A percentile compares a stretch with the other conserved stretches of the same genome.
phyloP scores from a whole-genome alignment of 2,888 invertebrate species.

The Drosophila rubida region DNA sequence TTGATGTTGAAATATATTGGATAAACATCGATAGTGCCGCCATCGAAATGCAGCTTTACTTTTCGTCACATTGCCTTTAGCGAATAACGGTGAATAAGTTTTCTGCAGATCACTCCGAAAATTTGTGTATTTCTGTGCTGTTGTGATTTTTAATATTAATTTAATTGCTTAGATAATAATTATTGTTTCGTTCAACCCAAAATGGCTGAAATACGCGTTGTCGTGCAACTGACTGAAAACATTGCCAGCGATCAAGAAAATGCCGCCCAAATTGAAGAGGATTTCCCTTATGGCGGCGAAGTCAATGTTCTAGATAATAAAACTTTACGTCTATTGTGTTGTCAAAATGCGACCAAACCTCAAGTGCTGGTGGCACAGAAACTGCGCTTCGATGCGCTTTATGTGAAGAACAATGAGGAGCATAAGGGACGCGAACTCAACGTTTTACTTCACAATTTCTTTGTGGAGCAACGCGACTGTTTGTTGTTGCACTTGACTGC shows the following conservation, averaged over 20 bases:
- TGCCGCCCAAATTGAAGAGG: background rate
- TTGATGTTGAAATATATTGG: too few relatives aligned
- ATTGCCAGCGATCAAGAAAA: background rate
- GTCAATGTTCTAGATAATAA: constrained; percentile 42
- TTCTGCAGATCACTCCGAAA: too few relatives aligned
- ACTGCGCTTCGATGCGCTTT: background rate
- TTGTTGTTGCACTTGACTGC: background rate
- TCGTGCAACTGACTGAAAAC: constrained; percentile 29
- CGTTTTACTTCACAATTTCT: background rate
- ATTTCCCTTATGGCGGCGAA: constrained; percentile 19
- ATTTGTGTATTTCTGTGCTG: too few relatives aligned
- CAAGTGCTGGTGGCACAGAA: background rate
- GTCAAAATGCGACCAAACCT: background rate
- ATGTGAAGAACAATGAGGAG: background rate
- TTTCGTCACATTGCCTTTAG: background rate
- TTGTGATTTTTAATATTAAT: too few relatives aligned
- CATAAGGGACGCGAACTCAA: background rate
- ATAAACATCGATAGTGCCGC: too few relatives aligned
- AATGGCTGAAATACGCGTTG: constrained; percentile 28
- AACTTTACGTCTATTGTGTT: background rate
- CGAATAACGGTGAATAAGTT: constrained; percentile 8
- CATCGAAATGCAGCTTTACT: too few relatives aligned
- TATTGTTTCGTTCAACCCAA: background rate
- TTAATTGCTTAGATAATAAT: background rate
- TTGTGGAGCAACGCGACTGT: background rate